Conservation (phyloP, 2,888 invertebrate genomes). For the Drosophila cyrtoloma region DNA sequence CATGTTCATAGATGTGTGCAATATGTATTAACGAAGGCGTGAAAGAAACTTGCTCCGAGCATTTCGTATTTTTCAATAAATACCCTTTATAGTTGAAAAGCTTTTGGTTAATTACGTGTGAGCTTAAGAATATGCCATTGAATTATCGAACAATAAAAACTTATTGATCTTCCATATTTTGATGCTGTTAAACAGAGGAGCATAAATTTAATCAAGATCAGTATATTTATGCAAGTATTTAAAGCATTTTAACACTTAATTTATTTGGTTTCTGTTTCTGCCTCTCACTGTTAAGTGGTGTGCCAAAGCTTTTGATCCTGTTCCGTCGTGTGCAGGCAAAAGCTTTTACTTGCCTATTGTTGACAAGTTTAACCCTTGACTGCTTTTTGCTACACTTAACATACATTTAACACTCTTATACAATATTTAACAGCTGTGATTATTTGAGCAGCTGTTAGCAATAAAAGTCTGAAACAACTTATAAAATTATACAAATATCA, state of each 20-base stretch:
- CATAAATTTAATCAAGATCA: not conserved
- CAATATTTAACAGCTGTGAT: not conserved
- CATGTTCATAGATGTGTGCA: constrained; percentile 9
- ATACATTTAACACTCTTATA: not conserved
- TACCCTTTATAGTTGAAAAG: constrained; percentile 12
- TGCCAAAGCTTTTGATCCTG: not conserved
- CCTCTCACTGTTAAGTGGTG: not conserved
- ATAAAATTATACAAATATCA: not conserved
- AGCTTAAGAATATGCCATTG: not conserved
- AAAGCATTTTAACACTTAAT: not conserved
- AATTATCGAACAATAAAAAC: not conserved
- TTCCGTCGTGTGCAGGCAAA: not conserved
- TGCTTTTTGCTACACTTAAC: not conserved
- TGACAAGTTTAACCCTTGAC: not conserved
- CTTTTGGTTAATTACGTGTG: not conserved
- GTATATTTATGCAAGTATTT: not conserved
- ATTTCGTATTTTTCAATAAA: constrained; percentile 47
- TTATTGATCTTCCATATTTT: not conserved
- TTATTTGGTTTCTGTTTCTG: not conserved
- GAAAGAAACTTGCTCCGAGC: constrained; percentile 31
- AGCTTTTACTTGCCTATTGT: not conserved
- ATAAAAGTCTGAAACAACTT: not conserved
- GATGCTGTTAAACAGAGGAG: not conserved
- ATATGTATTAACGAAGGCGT: constrained; percentile 31
- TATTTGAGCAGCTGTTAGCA: not conserved